Conservation (phyloP, 2,113 vertebrate genomes). For the Tragelaphus scriptus region DNA sequence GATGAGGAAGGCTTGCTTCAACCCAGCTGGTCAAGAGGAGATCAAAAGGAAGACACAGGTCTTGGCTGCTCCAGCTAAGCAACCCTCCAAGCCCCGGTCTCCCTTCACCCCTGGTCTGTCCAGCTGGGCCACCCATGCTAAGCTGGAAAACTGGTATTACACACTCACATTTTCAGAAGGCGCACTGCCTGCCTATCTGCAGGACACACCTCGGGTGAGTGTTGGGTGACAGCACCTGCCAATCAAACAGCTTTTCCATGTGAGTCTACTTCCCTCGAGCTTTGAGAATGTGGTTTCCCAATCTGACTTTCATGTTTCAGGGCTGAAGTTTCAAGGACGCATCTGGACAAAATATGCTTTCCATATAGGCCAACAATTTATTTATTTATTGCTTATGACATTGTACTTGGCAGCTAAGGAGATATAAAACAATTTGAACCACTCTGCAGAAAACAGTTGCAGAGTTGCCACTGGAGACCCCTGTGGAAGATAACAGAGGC, state of each 20-base stretch:
- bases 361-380: conserved; percentile 70
- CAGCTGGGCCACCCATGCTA: neutral
- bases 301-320: conserved; percentile 58
- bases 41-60: neutral
- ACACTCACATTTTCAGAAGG: neutral
- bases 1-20: neutral
- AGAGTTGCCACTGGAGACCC: conserved; percentile 59
- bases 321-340: conserved; percentile 73
- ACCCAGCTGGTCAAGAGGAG: neutral
- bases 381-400: conserved; percentile 78
- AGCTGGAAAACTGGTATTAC: neutral
- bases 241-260: conserved; percentile 28
- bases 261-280: conserved; percentile 32
- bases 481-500: conserved; percentile 14
- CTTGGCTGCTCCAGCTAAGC: neutral
- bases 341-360: conserved; percentile 80
- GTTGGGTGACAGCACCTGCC: conserved; percentile 52
- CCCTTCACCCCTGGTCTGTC: too few relatives aligned
- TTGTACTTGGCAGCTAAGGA: conserved; percentile 75
- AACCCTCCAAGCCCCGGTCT: neutral
- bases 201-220: neutral
- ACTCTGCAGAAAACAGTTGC: conserved; percentile 57
- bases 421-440: conserved; percentile 65
- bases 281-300: conserved; percentile 53
- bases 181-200: neutral